phyloP scores from a whole-genome alignment of 2,797 vertebrate genomes.

The Hydrolagus colliei region DNA sequence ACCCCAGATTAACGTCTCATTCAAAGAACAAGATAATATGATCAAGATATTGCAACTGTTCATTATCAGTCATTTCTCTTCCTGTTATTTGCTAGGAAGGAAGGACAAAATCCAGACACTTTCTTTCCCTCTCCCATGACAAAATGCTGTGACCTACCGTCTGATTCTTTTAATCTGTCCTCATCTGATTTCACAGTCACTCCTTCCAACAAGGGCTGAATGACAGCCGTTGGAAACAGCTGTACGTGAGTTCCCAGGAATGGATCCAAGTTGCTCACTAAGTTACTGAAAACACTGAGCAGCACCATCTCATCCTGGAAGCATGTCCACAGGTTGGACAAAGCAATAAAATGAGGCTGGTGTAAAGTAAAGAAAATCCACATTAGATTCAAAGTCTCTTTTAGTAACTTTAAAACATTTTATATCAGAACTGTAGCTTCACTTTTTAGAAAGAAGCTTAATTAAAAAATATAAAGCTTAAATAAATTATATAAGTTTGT shows the following conservation, averaged over 20 bases:
- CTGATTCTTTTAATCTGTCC: conserved; percentile 58
- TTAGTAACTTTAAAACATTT: neutral
- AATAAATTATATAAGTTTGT: neutral
- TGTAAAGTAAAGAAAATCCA: conserved; percentile 33
- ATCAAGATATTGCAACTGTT: neutral
- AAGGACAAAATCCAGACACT: neutral
- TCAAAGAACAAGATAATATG: neutral
- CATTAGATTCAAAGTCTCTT: conserved; percentile 13
- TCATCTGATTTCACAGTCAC: conserved; percentile 66
- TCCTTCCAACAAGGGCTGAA: conserved; percentile 58
- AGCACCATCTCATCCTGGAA: conserved; percentile 75
- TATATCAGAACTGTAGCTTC: neutral
- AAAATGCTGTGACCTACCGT: conserved; percentile 52
- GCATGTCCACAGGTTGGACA: conserved; percentile 68
- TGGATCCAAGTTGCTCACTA: conserved; percentile 58
- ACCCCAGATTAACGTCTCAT: too few relatives aligned
- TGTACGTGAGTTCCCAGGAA: conserved; percentile 60
- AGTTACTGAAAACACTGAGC: conserved; percentile 60
- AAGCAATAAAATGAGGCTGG: conserved; percentile 72
- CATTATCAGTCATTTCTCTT: neutral
- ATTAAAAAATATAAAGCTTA: neutral
- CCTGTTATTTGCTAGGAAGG: neutral
- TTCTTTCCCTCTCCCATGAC: too few relatives aligned
- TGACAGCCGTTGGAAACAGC: conserved; percentile 55
- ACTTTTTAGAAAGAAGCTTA: neutral